phyloP scores from a whole-genome alignment of 2,113 vertebrate genomes.

The Gallinago undulata region DNA sequence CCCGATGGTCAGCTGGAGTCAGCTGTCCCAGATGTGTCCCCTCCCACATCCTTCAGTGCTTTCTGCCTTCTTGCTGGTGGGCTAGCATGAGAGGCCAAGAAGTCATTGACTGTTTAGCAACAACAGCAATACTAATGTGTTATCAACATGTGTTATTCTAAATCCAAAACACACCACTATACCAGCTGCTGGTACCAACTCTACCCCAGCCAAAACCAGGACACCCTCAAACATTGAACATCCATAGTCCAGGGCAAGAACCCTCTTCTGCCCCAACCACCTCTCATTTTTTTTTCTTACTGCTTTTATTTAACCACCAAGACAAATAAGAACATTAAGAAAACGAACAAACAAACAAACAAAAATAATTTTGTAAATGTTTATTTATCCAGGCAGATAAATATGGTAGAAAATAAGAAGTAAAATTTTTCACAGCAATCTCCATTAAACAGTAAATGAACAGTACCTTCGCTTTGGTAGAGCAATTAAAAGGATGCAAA shows the following conservation, averaged over 20 bases:
- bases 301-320: not conserved
- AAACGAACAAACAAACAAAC: not conserved
- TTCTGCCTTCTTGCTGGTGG: not conserved
- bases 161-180: not conserved
- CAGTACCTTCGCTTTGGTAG: not conserved
- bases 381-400: not conserved
- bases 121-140: not conserved
- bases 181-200: not conserved
- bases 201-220: not conserved
- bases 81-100: not conserved
- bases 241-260: not conserved
- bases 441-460: not conserved
- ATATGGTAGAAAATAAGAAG: not conserved
- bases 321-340: not conserved
- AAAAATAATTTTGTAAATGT: not conserved
- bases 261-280: not conserved
- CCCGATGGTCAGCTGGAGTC: not conserved
- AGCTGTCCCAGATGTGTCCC: not conserved
- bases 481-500: not conserved
- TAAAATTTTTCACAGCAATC: not conserved
- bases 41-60: not conserved
- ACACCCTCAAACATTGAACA: not conserved
- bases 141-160: not conserved
- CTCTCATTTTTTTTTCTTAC: not conserved
- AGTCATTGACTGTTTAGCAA: not conserved